These are phyloP conservation scores for Conchocele bisecta DNA, from an alignment of 2,888 invertebrate species.

Conservation along the genomic window DNA sequence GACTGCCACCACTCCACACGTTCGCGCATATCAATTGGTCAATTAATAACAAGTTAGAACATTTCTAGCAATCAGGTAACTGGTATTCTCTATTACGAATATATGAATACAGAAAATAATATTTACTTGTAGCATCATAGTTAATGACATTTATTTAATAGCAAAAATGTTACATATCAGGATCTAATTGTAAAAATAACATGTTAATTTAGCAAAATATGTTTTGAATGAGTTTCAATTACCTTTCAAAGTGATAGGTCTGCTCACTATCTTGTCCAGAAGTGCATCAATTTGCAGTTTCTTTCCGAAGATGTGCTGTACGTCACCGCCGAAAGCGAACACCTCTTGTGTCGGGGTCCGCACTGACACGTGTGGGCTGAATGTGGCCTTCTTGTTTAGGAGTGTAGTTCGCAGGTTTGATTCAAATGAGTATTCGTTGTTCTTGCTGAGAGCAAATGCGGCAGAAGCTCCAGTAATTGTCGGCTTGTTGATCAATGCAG, in stretches of 20 bases:
- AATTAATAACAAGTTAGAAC: too few relatives aligned
- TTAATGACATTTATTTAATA: too few relatives aligned
- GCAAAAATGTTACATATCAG: too few relatives aligned
- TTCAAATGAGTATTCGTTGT: slow-evolving; percentile 53
- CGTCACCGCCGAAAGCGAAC: slow-evolving; percentile 54
- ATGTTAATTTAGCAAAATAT: too few relatives aligned
- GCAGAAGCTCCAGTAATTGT: slow-evolving; percentile 48
- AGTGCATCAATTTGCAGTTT: slow-evolving; percentile 51
- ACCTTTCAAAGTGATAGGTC: slow-evolving; percentile 57
- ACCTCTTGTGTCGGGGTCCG: slow-evolving; percentile 49
- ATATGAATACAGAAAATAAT: too few relatives aligned
- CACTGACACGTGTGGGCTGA: slow-evolving; percentile 52
- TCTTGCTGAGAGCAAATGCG: slow-evolving; percentile 45
- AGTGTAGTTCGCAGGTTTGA: slow-evolving; percentile 47
- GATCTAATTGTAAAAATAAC: too few relatives aligned
- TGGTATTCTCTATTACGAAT: too few relatives aligned
- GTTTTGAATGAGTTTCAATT: too few relatives aligned
- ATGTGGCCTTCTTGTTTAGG: slow-evolving; percentile 50
- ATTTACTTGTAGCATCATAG: too few relatives aligned
- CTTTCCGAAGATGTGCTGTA: slow-evolving; percentile 56
- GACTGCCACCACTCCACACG: too few relatives aligned
- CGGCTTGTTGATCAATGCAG: slow-evolving; percentile 46
- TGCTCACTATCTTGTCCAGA: slow-evolving; percentile 54
- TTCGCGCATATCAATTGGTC: too few relatives aligned
- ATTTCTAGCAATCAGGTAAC: too few relatives aligned